These are phyloP conservation scores for Chlamydotis undulata DNA, from an alignment of 2,113 vertebrate genomes.

Conservation along the genomic window DNA sequence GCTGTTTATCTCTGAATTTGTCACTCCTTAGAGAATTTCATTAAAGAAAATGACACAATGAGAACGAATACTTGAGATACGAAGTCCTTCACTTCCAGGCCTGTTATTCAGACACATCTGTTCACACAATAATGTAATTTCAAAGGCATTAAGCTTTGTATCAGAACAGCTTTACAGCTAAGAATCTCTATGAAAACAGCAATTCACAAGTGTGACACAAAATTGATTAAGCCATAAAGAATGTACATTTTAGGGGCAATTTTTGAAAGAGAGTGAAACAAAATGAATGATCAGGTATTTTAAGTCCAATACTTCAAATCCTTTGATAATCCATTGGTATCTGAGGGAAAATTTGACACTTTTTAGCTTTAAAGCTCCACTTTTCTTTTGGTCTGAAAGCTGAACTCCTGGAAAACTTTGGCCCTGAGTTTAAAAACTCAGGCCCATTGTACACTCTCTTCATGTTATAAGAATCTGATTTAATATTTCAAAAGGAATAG, in stretches of 20 bases:
- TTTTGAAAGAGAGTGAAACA: not conserved
- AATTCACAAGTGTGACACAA: not conserved
- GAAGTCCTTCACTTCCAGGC: not conserved
- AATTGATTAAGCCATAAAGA: constrained; percentile 9
- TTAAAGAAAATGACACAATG: constrained; percentile 11
- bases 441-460: not conserved
- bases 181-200: not conserved
- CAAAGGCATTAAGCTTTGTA: not conserved
- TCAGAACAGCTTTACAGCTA: constrained; percentile 1
- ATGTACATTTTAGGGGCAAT: not conserved
- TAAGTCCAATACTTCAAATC: not conserved
- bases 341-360: not conserved
- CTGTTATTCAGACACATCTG: not conserved
- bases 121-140: not conserved
- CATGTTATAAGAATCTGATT: not conserved
- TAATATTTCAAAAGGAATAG: not conserved
- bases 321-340: not conserved
- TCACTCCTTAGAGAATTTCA: constrained; percentile 27
- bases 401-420: not conserved
- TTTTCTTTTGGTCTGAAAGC: not conserved
- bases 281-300: not conserved
- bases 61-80: not conserved
- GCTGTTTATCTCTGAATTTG: constrained; percentile 45
- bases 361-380: not conserved
- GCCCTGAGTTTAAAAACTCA: not conserved